Evolutionary conservation across 1,140 invertebrate genomes (phyloP), one percentile per base, ranked within the genome.

Genomic region (Pseudomyrmex pallidus): DNA sequence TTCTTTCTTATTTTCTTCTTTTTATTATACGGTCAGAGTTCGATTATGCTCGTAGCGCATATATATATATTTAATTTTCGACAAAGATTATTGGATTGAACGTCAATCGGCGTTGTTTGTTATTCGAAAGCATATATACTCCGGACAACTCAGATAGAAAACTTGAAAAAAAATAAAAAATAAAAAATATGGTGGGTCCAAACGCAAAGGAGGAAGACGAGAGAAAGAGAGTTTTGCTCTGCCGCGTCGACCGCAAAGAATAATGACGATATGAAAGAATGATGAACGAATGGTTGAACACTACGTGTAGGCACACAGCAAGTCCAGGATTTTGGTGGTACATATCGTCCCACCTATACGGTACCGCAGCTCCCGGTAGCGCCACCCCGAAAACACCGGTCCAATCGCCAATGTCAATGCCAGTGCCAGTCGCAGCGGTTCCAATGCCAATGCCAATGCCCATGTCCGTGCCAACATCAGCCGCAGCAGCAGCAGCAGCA

Each of bases 301-400:
- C 90, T 66, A 85, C 76, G 76, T 80, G 83, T 93, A 94, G 93
- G 93, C 93, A 94, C 88, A 91, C 94, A 90, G 86, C 91, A 86
- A 93, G 91, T 78, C 91, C 93, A 89, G 90, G 93, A 91, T 93
- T 94, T 90, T 94, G 94, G 93, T 94, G 92, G 92, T 94, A 94
- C 93, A 92, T 94, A 93, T 94, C 93, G 88, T 91, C 93, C 88
- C 92, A 94, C 89, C 91, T 93, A 87, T 92, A 93, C 91, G 91
- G 92, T 90, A 84, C 90, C 90, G 64, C 88, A 88, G 90, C 90
- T 89, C 84, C 92, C 92, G 83, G 90, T 93, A 90, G 92, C 90
- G 54, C 93, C 92, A 62, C 92, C 93, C 82, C 92, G 93, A 92
- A 91, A 90, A 92, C 92, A 92, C 90, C 92, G 92, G 87, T 82